A percentile compares a stretch with the other conserved stretches of the same genome.
These are phyloP conservation scores for Melanotaenia trifasciata DNA, from an alignment of 2,797 vertebrate genomes.

Conservation along the genomic window DNA sequence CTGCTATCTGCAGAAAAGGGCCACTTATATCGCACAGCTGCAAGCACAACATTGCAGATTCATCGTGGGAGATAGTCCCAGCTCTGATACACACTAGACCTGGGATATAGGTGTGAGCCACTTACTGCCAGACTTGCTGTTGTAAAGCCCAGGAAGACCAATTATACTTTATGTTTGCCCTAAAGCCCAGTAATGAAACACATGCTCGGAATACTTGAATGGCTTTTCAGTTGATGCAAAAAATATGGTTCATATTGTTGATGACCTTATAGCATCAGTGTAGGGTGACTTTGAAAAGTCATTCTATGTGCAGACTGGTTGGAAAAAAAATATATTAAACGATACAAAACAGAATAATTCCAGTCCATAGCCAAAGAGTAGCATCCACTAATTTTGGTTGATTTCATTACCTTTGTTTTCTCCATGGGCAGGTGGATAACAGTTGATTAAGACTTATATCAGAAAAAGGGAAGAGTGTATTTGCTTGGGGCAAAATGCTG, in stretches of 20 bases:
- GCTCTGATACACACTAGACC: slow-evolving; percentile 42
- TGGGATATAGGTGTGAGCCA: slow-evolving; percentile 60
- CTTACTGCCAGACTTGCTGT: slow-evolving; percentile 41
- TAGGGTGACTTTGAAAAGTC: background rate
- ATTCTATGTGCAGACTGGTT: slow-evolving; percentile 21
- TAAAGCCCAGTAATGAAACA: slow-evolving; percentile 65
- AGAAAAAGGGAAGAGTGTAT: slow-evolving; percentile 16
- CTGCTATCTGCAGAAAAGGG: slow-evolving; percentile 28
- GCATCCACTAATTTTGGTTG: background rate
- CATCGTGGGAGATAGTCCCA: slow-evolving; percentile 59
- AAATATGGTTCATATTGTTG: slow-evolving; percentile 43
- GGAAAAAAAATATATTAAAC: background rate
- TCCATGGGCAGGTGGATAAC: slow-evolving; percentile 24
- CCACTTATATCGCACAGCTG: slow-evolving; percentile 55
- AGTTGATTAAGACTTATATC: no score
- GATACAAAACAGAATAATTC: background rate
- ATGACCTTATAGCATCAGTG: slow-evolving; percentile 8
- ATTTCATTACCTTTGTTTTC: slow-evolving; percentile 2
- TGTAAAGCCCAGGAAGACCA: slow-evolving; percentile 73
- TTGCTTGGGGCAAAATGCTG: slow-evolving; percentile 41
- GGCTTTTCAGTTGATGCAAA: slow-evolving; percentile 51
- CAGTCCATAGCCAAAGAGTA: background rate
- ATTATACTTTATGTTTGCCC: slow-evolving; percentile 78
- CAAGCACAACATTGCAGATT: slow-evolving; percentile 42
- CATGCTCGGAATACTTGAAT: slow-evolving; percentile 49